Base-by-base conservation (phyloP, 53 echinoderm and acorn worm genomes). In the Astropecten irregularis region DNA sequence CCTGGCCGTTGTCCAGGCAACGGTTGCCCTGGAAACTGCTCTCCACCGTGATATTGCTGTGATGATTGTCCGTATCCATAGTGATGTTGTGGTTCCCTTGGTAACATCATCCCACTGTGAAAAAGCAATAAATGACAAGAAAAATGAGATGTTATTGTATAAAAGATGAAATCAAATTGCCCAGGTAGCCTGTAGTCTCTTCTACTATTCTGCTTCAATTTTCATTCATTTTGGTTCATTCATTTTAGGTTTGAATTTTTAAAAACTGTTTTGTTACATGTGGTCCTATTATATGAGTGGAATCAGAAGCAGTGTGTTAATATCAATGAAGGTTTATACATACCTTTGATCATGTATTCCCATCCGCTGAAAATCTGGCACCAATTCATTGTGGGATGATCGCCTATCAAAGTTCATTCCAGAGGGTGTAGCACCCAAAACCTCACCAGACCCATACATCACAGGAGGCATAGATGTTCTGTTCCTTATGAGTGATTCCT, bases 1-100 rank as follows among this genome's bases (percentile, higher is more conserved):
- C 30, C 79, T 9, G 16, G 79, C 8, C 38, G 60, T 14, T 68
- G 44, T 1, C 13, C 28, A 26, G 60, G 47, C 3, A 30, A 22
- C 35, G 46, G 74, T 4, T 55, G 79, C 9, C 79, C 62, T 19
- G 49, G 79, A 32, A 74, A 57, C 57, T 31, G 40, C n/a, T 79
- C 61, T 27, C 79, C 62, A 27, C 57, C 56, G 57, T 74, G 74
- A 62, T 79, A 62, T 31, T 60, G 62, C 71, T 48, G 71, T 71
- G 71, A 51, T 20, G 62, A 46, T 26, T 79, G 79, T 11, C 49
- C 19, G 49, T 61, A 79, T 16, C 34, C 32, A 30, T 44, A 79
- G 79, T 22, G 60, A 14, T 34, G 79, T 49, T 60, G 79, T 1
- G 46, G 48, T 21, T 79, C 79, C 49, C 62, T 60, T 32, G 63